Conservation (phyloP, 2,113 vertebrate species). For the Anoura caudifer region DNA sequence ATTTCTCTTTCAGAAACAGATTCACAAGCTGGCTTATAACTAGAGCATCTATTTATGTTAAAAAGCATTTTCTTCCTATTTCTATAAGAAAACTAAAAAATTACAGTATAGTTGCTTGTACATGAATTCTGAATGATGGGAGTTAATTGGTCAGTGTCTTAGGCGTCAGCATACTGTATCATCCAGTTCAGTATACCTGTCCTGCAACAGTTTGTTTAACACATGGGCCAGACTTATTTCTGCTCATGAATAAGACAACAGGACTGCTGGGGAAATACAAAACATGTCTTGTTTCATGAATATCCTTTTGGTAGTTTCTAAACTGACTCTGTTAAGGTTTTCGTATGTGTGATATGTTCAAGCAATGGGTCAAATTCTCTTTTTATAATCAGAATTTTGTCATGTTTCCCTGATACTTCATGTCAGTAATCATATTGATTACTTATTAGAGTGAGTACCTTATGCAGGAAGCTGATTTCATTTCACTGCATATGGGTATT, state of each 20-base stretch:
- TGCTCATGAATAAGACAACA: neutral
- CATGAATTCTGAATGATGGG: neutral
- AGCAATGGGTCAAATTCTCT: neutral
- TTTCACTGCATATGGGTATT: neutral
- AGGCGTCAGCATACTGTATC: neutral
- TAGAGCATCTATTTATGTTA: neutral
- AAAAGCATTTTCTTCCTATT: neutral
- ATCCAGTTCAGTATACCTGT: neutral
- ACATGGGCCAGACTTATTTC: neutral
- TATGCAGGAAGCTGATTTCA: neutral
- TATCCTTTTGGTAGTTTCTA: neutral
- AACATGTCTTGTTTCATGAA: neutral
- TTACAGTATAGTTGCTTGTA: neutral
- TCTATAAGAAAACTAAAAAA: neutral
- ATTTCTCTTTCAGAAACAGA: constrained; percentile 19
- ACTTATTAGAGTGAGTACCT: neutral
- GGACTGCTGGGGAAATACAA: neutral
- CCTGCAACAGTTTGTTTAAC: neutral
- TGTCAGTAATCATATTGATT: neutral
- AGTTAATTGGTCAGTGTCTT: neutral
- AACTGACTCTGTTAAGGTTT: neutral
- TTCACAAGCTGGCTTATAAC: neutral
- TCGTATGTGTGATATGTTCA: neutral
- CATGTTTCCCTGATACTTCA: neutral
- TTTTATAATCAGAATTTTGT: neutral